Evolutionary conservation across 2,888 invertebrate species (phyloP), one percentile per base, ranked within the genome.

Genomic region (Trimorus sp.): DNA sequence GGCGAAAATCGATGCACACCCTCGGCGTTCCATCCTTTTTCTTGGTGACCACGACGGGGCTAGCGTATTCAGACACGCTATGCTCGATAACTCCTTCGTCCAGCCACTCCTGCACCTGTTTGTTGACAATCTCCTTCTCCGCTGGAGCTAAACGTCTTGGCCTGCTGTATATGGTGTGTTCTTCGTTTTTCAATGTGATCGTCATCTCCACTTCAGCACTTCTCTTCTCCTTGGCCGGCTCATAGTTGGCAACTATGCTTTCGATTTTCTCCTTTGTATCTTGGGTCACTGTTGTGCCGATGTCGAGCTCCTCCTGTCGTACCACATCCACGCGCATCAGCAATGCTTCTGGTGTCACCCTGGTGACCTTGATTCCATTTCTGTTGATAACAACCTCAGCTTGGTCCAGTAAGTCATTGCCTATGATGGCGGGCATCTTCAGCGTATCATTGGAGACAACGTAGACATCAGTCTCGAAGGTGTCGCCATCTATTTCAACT

Each of bases 1-100:
- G 12, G 16, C 84, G 40, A 45, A 70, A 88, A 63, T 87, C 86
- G 1, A 88, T 70, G 53, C 87, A 86, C 2, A 86, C 12, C 7
- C 86, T 60, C 0, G 60, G 66, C 0, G 73, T 26, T n/a, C 82
- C 84, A 15, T 85, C 76, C 42, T 86, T 84, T 70, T 85, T 86
- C 12, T 58, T 79, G 0, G 82, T 84, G 8, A 86, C 49, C 0
- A 86, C 84, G 1, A 88, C 77, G 9, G 83, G 37, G 36, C 56
- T 69, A n/a, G 58, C 42, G 16, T 69, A 69, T 11, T 69, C 48
- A 5, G 58, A 56, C 26, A 45, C 54, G 51, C 84, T 83, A n/a
- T 84, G 85, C 59, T 82, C 68, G 9, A 83, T 74, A n/a, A 86
- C 83, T 6, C 83, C 85, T 8, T 79, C 66, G 0, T 71, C 49